phyloP scores from a whole-genome alignment of 2,113 vertebrate genomes.

The Corythornis cristatus region DNA sequence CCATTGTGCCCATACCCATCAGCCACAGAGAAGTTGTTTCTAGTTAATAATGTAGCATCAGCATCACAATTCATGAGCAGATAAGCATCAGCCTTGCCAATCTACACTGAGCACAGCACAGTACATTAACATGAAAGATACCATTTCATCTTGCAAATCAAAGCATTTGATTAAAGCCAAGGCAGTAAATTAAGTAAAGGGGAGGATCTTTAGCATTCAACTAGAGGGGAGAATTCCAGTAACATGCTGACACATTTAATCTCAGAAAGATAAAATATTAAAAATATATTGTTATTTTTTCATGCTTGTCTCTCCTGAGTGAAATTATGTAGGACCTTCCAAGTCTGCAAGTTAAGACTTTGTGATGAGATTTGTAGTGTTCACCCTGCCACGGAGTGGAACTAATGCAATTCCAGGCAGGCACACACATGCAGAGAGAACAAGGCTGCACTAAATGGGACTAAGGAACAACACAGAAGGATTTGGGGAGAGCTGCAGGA shows the following conservation, averaged over 20 bases:
- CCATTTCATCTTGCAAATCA: background rate
- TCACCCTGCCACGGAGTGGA: background rate
- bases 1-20: background rate
- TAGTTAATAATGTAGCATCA: background rate
- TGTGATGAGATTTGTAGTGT: background rate
- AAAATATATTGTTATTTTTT: background rate
- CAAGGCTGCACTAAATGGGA: background rate
- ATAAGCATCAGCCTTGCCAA: background rate
- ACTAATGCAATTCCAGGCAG: conserved; percentile 19
- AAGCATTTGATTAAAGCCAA: background rate
- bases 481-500: background rate
- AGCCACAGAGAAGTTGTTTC: background rate
- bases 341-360: background rate
- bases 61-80: background rate
- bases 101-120: background rate
- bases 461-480: background rate
- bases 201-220: background rate
- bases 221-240: background rate
- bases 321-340: background rate
- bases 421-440: background rate
- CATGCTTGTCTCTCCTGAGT: background rate
- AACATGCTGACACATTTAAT: background rate
- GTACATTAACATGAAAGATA: background rate
- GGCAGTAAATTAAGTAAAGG: background rate
- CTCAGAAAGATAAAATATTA: background rate